A percentile compares a stretch with the other conserved stretches of the same genome.
Conservation (phyloP, 2,113 vertebrate species). For the Psammodynastes pulverulentus region DNA sequence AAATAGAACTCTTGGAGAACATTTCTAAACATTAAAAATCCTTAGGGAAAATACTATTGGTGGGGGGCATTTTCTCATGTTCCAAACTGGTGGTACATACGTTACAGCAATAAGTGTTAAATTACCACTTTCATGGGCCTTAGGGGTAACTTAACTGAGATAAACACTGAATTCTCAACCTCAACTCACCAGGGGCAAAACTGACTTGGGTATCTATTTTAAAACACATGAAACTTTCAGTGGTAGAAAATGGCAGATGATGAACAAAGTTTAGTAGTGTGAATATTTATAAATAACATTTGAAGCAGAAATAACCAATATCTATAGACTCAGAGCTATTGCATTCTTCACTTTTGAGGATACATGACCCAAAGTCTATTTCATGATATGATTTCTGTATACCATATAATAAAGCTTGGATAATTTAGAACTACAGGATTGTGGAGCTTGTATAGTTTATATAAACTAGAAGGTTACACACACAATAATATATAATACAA, state of each 20-base stretch:
- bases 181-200: slow-evolving; percentile 19
- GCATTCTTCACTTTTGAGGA: background rate
- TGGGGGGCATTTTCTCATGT: background rate
- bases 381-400: background rate
- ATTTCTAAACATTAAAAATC: background rate
- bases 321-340: background rate
- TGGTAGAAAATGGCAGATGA: background rate
- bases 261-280: background rate
- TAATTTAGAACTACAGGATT: background rate
- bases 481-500: background rate
- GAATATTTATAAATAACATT: background rate
- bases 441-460: background rate
- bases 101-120: slow-evolving; percentile 12
- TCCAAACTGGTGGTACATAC: background rate
- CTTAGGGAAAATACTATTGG: background rate
- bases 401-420: background rate
- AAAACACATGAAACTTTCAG: background rate
- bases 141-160: slow-evolving; percentile 20
- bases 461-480: background rate
- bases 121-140: slow-evolving; percentile 18
- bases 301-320: background rate
- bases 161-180: slow-evolving; percentile 8
- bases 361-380: background rate
- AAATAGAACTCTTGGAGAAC: background rate
- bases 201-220: background rate